Conservation (phyloP, 2,888 invertebrate species). For the Trichopria drosophilae region DNA sequence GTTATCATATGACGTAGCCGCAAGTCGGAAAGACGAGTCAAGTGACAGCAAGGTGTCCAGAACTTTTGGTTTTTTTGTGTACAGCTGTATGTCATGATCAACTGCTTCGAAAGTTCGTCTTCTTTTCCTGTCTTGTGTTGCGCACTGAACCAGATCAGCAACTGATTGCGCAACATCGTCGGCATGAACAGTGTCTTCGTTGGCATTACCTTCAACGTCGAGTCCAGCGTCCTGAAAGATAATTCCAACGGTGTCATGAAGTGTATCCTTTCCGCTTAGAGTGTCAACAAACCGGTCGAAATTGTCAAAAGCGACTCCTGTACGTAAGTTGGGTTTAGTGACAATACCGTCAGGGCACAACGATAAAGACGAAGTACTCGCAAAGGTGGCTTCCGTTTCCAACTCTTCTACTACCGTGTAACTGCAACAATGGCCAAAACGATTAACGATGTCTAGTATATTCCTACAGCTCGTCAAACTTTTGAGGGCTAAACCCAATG, state of each 20-base stretch:
- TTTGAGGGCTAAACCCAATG: constrained; percentile 40
- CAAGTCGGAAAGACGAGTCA: too few species aligned
- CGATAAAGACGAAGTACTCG: constrained; percentile 18
- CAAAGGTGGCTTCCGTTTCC: constrained; percentile 38
- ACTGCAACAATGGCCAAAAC: constrained; percentile 37
- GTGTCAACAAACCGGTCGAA: constrained; percentile 40
- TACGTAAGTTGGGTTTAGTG: constrained; percentile 21
- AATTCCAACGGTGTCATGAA: constrained; percentile 38
- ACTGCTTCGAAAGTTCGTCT: too few species aligned
- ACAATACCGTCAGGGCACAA: constrained; percentile 28
- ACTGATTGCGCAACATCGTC: too few species aligned
- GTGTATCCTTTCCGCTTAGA: constrained; percentile 35
- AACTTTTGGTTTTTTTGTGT: too few species aligned
- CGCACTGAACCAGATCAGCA: too few species aligned
- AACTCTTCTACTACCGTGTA: constrained; percentile 36
- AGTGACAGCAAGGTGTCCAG: too few species aligned
- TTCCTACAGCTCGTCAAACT: constrained; percentile 35
- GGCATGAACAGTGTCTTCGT: too few species aligned
- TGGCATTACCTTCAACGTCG: neutral
- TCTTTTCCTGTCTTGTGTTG: too few species aligned
- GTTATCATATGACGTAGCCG: too few species aligned
- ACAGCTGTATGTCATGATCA: too few species aligned
- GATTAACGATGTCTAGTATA: constrained; percentile 37
- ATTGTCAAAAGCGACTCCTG: constrained; percentile 35
- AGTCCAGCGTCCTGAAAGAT: constrained; percentile 34